phyloP scores from a whole-genome alignment of 2,113 vertebrate genomes.

The Forbesichthys agassizii region DNA sequence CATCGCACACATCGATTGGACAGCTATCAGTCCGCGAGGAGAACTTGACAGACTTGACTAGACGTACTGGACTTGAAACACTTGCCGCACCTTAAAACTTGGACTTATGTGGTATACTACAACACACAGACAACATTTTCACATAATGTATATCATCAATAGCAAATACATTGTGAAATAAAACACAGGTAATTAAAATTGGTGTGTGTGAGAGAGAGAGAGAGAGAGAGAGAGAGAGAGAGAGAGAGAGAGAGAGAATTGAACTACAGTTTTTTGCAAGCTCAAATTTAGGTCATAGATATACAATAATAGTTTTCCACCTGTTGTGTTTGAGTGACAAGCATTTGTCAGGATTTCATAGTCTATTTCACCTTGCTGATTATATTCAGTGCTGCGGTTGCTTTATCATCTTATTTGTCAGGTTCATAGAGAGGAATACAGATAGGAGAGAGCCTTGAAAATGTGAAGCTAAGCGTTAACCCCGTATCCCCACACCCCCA shows the following conservation, averaged over 20 bases:
- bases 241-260: conserved; percentile 5
- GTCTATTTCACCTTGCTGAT: conserved; percentile 7
- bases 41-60: too few species aligned
- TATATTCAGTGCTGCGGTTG: conserved; percentile 8
- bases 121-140: too few species aligned
- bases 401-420: conserved; percentile 39
- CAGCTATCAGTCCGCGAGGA: too few species aligned
- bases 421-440: conserved; percentile 47
- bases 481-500: not conserved
- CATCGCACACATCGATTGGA: too few species aligned
- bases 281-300: conserved; percentile 25
- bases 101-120: too few species aligned
- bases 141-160: too few species aligned
- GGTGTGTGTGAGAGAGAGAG: too few species aligned
- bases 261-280: conserved; percentile 4
- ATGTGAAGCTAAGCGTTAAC: conserved; percentile 63
- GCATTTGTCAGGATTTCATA: conserved; percentile 6
- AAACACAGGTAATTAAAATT: too few species aligned
- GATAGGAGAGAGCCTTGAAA: conserved; percentile 43
- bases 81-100: too few species aligned
- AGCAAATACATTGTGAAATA: too few species aligned
- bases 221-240: too few species aligned
- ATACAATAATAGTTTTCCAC: conserved; percentile 12
- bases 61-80: too few species aligned
- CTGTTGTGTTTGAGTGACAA: conserved; percentile 19